Evolutionary conservation across 2,888 invertebrate genomes (phyloP).

Genomic region (Mimachlamys varia): DNA sequence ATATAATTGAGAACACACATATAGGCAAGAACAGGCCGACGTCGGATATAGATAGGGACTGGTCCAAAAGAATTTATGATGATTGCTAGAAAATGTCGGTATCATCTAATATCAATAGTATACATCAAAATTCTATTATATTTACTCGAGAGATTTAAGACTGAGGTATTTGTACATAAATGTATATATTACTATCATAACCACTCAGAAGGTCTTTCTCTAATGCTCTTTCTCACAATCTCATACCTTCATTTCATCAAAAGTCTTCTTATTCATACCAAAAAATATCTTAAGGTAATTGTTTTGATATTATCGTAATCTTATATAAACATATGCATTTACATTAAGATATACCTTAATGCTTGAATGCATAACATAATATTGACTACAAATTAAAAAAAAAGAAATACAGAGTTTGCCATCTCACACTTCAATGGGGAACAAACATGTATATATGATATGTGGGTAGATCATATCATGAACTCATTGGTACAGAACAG

Average conservation of each 20-base stretch:
- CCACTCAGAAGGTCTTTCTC: not conserved
- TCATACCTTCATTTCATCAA: not conserved
- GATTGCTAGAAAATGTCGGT: not conserved
- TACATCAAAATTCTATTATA: not conserved
- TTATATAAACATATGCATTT: not conserved
- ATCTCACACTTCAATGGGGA: not conserved
- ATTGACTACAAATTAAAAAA: not conserved
- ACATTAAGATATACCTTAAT: not conserved
- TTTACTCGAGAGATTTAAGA: not conserved
- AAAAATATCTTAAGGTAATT: slow-evolving; percentile 14
- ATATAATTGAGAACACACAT: not conserved
- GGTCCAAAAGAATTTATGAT: not conserved
- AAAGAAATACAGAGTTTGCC: not conserved
- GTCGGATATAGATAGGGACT: not conserved
- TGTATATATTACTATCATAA: not conserved
- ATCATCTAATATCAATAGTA: not conserved
- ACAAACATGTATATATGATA: not conserved
- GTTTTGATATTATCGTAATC: not conserved
- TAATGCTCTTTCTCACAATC: not conserved
- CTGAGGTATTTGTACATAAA: not conserved
- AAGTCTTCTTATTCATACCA: not conserved
- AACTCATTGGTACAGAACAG: not conserved
- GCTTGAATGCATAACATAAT: not conserved
- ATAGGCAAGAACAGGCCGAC: not conserved
- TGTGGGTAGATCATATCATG: not conserved